Conservation (phyloP, 1,140 invertebrate genomes). For the Neuroterus valhalla region DNA sequence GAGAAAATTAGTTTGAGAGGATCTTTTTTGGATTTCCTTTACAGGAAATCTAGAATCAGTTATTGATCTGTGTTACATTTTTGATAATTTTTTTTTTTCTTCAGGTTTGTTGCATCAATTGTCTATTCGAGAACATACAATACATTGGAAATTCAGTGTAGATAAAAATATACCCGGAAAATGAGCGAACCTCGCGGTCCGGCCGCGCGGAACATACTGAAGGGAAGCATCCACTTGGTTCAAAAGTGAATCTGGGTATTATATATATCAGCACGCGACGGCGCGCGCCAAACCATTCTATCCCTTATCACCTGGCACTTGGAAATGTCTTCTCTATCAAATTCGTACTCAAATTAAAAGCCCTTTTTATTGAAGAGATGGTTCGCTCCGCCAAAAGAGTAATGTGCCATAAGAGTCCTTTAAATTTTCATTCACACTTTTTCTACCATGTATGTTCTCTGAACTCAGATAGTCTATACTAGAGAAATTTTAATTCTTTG, state of each 20-base stretch:
- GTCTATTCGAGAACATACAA: not conserved
- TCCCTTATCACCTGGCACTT: conserved; percentile 11
- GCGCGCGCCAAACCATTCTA: conserved; percentile 19
- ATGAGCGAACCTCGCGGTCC: conserved; percentile 28
- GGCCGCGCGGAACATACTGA: conserved; percentile 28
- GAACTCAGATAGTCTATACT: no score
- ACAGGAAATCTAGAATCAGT: not conserved
- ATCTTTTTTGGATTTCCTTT: not conserved
- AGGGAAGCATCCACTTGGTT: conserved; percentile 26
- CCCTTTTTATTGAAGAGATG: not conserved
- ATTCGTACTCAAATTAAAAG: not conserved
- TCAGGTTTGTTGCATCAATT: not conserved
- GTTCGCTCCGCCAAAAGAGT: not conserved
- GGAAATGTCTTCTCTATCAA: not conserved
- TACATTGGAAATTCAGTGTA: not conserved
- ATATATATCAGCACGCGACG: conserved; percentile 22
- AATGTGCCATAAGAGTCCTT: not conserved
- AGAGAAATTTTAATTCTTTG: no score
- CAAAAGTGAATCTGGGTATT: conserved; percentile 21
- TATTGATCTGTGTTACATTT: not conserved
- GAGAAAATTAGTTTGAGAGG: no score
- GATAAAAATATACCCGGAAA: conserved; percentile 12
- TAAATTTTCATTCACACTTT: no score
- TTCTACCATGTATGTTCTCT: no score
- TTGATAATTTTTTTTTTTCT: conserved; percentile 4